Conservation (phyloP, 2,113 vertebrate species). For the Hippocampus abdominalis region DNA sequence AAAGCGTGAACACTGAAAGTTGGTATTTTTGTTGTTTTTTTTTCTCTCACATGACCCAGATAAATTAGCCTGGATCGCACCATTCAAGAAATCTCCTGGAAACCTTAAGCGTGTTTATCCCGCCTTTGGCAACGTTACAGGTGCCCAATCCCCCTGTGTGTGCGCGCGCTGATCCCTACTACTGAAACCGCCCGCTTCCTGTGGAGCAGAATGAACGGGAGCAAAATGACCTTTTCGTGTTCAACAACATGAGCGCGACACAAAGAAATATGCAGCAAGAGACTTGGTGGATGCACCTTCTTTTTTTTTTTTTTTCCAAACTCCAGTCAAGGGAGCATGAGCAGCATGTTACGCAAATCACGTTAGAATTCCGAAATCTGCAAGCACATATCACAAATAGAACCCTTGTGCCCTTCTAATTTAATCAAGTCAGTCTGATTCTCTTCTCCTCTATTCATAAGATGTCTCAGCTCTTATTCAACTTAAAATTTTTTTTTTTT, state of each 20-base stretch:
- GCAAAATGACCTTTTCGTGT: conserved; percentile 47
- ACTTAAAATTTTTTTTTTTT: not conserved
- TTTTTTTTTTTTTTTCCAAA: conserved; percentile 4
- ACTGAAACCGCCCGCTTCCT: conserved; percentile 32
- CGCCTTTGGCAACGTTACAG: conserved; percentile 41
- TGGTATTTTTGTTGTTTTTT: conserved; percentile 17
- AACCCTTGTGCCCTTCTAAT: conserved; percentile 30
- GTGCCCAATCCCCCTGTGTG: conserved; percentile 29
- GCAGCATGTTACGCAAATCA: conserved; percentile 7
- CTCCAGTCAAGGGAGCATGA: conserved; percentile 5
- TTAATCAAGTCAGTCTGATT: conserved; percentile 13
- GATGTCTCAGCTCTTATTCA: not conserved
- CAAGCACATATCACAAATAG: conserved; percentile 12
- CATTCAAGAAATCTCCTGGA: conserved; percentile 41
- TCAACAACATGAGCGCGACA: conserved; percentile 4
- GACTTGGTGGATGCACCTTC: not conserved
- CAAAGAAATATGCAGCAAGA: conserved; percentile 11
- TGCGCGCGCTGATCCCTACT: conserved; percentile 39
- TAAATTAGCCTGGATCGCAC: conserved; percentile 37
- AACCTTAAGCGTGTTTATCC: conserved; percentile 55
- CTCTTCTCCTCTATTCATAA: conserved; percentile 7
- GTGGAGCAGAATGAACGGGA: conserved; percentile 15
- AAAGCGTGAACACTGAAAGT: conserved; percentile 8
- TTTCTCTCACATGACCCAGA: conserved; percentile 20
- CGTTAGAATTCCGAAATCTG: conserved; percentile 32